Base-by-base conservation (phyloP, 2,888 invertebrate species). In the Lapara coniferarum region DNA sequence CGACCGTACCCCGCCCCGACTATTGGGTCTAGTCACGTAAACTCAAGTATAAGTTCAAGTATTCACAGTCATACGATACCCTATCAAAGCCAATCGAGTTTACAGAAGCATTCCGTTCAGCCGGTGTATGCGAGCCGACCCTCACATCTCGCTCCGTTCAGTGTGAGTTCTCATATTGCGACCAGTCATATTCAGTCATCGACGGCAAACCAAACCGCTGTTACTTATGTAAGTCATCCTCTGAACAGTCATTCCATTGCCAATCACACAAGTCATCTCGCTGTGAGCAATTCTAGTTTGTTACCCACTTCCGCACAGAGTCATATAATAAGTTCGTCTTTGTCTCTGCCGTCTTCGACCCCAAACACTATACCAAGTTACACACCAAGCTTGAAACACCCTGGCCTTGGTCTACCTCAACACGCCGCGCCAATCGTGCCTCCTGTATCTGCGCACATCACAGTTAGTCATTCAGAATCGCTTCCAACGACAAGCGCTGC, bases 141-240 rank as follows among this genome's bases (percentile, higher is more conserved):
- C 69, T 84, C 90, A 69, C 92, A 92, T 79, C 89, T 90, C 73
- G 85, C 91, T 68, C 90, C 92, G 25, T 93, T 90, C 81, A 88
- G 89, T 75, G 89, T 91, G 74, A 83, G 90, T 37, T 90, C 85
- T 75, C 93, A 91, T 78, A 85, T 89, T 89, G 90, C 91, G 89
- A 92, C 91, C 89, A 95, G 88, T 94, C 95, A 86, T 93, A 94
- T 87, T 90, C 95, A 85, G 91, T 93, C 84, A 85, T 94, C 84
- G 85, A 92, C 79, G 88, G 74, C 86, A 67, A 85, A 80, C 74
- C 89, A 83, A 74, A 81, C 86, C 66, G 81, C 95, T 59, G 91
- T 94, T 68, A 87, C 88, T 67, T 89, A 89, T 76, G 78, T 88
- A 76, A 84, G 83, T 77, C 91, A 90, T 78, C 81, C 89, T 66